Base-by-base conservation (phyloP, 2,113 vertebrate genomes). In the Hydrochoerus hydrochaeris region DNA sequence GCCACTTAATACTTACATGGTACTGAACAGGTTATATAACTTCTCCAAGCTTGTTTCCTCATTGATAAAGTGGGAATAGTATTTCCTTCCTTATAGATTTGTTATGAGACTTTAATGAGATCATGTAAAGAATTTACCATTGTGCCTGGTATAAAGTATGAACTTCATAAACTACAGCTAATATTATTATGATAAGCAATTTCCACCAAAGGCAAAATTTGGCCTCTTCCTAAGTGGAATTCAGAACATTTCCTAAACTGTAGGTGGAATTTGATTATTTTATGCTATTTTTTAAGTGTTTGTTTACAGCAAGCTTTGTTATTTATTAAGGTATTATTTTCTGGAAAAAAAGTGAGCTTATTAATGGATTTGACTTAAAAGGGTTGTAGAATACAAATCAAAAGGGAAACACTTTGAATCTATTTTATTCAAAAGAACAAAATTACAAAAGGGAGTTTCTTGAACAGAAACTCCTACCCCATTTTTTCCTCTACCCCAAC, bases 391-490 rank as follows among this genome's bases (percentile, higher is more conserved):
- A n/a, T 58, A 0, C 81, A 96, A 73, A 67, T 91, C 3, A 85
- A 28, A 65, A 90, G 19, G 58, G 9, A 77, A 97, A 4, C 8
- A 65, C 52, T 96, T 91, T 77, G 87, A 85, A 14, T 54, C 1
- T 35, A n/a, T 62, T 95, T 97, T 95, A 80, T 38, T 92, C 13
- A 93, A 38, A n/a, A 83, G 7, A 89, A 4, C 5, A 91, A 94
- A 35, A 10, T 19, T 95, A 77, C 0, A 85, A 94, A 87, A 30
- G n/a, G 49, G 49, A 92, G 35, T 91, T 77, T 93, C 95, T 71
- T 88, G 97, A 95, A 62, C 7, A 63, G 89, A 71, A 96, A 60
- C 26, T 63, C n/a, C n/a, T n/a, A n/a, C n/a, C n/a, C n/a, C 44
- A 52, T 62, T 32, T 44, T 52, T 69, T 58, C 4, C 10, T 1